Evolutionary conservation across 2,888 invertebrate genomes (phyloP).

Genomic region (Drosophila putrida): DNA sequence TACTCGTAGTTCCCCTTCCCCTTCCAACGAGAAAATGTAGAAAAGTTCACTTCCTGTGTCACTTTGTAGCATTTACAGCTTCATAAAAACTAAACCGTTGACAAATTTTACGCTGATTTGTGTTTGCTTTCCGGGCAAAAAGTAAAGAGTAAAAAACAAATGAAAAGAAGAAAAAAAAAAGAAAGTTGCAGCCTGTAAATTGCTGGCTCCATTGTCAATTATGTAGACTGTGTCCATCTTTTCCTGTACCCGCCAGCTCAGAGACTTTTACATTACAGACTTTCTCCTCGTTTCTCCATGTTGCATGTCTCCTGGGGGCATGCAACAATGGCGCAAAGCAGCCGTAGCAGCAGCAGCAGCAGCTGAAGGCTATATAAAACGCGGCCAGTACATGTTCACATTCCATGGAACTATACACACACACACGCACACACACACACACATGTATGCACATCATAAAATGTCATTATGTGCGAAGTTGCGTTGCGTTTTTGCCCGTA

Average conservation of each 20-base stretch:
- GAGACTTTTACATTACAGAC: background rate
- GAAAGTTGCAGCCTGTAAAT: constrained; percentile 47
- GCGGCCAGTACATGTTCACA: constrained; percentile 48
- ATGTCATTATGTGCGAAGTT: constrained; percentile 76
- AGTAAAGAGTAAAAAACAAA: constrained; percentile 10
- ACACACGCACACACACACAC: constrained; percentile 21
- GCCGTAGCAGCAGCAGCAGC: constrained; percentile 16
- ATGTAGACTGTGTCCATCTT: constrained; percentile 33
- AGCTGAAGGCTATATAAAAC: constrained; percentile 63
- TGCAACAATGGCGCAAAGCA: constrained; percentile 45
- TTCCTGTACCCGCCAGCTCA: background rate
- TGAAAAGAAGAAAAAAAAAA: background rate
- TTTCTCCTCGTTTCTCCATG: background rate
- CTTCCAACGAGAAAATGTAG: background rate
- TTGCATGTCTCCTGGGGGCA: constrained; percentile 20
- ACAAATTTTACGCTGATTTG: constrained; percentile 77
- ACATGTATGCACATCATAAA: constrained; percentile 60
- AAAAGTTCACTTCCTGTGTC: constrained; percentile 37
- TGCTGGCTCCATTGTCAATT: constrained; percentile 62
- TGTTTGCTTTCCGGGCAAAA: constrained; percentile 42
- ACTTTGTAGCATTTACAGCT: constrained; percentile 71
- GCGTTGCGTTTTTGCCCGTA: constrained; percentile 39
- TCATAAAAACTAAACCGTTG: constrained; percentile 68
- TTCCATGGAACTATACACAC: constrained; percentile 7
- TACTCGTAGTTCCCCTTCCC: background rate